Percentiles rank a stretch among this genome's conserved stretches.
phyloP scores from a whole-genome alignment of 2,888 invertebrate genomes.

The Drosophila ustulata region DNA sequence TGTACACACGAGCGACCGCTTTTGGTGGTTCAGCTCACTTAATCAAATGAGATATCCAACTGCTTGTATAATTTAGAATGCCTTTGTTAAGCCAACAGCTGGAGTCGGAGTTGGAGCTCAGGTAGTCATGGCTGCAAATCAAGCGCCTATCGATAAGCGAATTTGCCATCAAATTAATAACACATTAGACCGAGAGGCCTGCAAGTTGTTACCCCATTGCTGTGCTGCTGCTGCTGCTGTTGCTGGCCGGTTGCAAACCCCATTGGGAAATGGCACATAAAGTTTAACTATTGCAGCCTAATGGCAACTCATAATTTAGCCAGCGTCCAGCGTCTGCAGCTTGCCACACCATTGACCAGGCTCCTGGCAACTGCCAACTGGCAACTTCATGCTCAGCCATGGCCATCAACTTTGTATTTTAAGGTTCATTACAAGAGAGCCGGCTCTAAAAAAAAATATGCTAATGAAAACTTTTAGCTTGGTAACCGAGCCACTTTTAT shows the following conservation, averaged over 20 bases:
- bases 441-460: slow-evolving; percentile 59
- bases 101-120: slow-evolving; percentile 7
- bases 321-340: slow-evolving; percentile 6
- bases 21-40: slow-evolving; percentile 68
- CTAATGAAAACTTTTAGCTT: slow-evolving; percentile 75
- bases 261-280: slow-evolving; percentile 63
- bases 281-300: slow-evolving; percentile 71
- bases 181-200: slow-evolving; percentile 65
- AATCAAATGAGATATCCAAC: slow-evolving; percentile 83
- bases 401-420: slow-evolving; percentile 75
- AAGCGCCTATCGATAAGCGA: slow-evolving; percentile 56
- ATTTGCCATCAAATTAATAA: slow-evolving; percentile 79
- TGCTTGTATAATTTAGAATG: slow-evolving; percentile 79
- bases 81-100: slow-evolving; percentile 60
- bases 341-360: slow-evolving; percentile 4
- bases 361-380: not conserved
- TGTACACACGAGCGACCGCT: slow-evolving; percentile 42
- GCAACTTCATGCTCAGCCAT: slow-evolving; percentile 14
- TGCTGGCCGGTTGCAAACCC: not conserved
- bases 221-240: not conserved
- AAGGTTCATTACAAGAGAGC: slow-evolving; percentile 59
- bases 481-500: slow-evolving; percentile 57
- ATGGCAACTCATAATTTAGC: slow-evolving; percentile 67
- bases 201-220: not conserved
- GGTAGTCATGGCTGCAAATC: slow-evolving; percentile 30